phyloP scores from a whole-genome alignment of 2,797 vertebrate genomes.

The Anas capensis region DNA sequence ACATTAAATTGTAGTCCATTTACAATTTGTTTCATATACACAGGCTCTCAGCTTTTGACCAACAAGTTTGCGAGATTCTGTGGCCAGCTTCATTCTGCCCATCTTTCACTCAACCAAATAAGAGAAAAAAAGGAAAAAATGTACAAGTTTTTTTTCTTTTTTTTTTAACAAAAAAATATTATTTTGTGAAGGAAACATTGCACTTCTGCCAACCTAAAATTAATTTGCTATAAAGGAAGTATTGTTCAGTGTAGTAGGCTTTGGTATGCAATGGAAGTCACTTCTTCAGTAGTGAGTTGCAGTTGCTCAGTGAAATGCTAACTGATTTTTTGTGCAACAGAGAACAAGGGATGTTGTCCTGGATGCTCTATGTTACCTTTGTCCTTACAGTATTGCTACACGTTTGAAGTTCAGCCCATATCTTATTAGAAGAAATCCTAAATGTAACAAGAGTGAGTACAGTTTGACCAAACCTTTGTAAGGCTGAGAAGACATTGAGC shows the following conservation, averaged over 20 bases:
- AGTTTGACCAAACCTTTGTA: slow-evolving; percentile 88
- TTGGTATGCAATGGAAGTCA: slow-evolving; percentile 87
- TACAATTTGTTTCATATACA: slow-evolving; percentile 79
- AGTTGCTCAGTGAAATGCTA: slow-evolving; percentile 78
- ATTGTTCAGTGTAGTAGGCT: slow-evolving; percentile 81
- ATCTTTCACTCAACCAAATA: slow-evolving; percentile 77
- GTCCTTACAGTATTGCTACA: slow-evolving; percentile 85
- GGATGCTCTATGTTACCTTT: slow-evolving; percentile 70
- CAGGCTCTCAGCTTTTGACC: slow-evolving; percentile 85
- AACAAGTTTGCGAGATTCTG: slow-evolving; percentile 69
- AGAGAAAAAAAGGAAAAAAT: slow-evolving; percentile 63
- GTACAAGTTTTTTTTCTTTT: slow-evolving; percentile 28
- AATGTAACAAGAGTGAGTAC: slow-evolving; percentile 85
- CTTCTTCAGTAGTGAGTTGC: slow-evolving; percentile 86
- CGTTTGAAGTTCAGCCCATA: slow-evolving; percentile 83
- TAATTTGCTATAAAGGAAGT: slow-evolving; percentile 81
- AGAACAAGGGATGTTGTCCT: slow-evolving; percentile 67
- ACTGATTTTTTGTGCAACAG: slow-evolving; percentile 82
- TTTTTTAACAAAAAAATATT: slow-evolving; percentile 75
- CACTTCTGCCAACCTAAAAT: slow-evolving; percentile 89
- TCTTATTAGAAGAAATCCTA: slow-evolving; percentile 84
- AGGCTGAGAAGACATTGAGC: slow-evolving; percentile 83
- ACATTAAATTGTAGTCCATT: slow-evolving; percentile 81
- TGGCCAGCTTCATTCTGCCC: slow-evolving; percentile 88
- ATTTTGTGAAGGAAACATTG: slow-evolving; percentile 91